phyloP scores from a whole-genome alignment of 2,113 vertebrate species.

The Synchiropus splendidus region DNA sequence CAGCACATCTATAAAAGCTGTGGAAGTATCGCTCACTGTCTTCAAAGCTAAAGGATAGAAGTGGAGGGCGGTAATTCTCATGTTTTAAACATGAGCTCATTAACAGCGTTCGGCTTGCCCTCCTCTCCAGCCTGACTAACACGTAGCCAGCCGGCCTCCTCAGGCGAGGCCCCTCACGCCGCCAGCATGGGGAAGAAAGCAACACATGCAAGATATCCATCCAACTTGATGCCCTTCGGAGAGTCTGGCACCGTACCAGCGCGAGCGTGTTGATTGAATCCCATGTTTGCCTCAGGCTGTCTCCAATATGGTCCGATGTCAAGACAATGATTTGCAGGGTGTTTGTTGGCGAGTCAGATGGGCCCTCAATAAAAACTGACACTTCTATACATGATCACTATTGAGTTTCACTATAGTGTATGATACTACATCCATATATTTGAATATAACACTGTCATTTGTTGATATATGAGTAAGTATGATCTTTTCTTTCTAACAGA shows the following conservation, averaged over 20 bases:
- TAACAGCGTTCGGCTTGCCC: conserved; percentile 43
- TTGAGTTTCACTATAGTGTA: no score
- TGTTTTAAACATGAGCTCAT: conserved; percentile 65
- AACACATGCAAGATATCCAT: conserved; percentile 32
- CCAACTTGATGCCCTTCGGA: conserved; percentile 36
- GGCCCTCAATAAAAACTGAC: no score
- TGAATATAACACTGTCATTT: no score
- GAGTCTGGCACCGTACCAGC: conserved; percentile 29
- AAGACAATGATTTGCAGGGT: conserved; percentile 8
- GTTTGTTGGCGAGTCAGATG: no score
- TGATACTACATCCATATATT: no score
- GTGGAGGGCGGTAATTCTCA: conserved; percentile 35
- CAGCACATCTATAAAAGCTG: no score
- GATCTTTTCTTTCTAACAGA: conserved; percentile 57
- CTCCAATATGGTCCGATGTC: conserved; percentile 22
- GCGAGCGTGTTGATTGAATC: conserved; percentile 21
- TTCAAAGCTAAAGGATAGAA: conserved; percentile 27
- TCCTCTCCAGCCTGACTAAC: conserved; percentile 32
- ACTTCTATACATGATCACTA: no score
- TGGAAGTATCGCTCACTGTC: conserved; percentile 30
- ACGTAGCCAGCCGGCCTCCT: conserved; percentile 38
- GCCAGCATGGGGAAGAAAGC: conserved; percentile 36
- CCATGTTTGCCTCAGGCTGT: conserved; percentile 25
- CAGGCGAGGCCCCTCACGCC: conserved; percentile 34
- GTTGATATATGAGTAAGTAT: no score